phyloP scores from a whole-genome alignment of 2,888 invertebrate species.

The Lasioglossum marginatum region DNA sequence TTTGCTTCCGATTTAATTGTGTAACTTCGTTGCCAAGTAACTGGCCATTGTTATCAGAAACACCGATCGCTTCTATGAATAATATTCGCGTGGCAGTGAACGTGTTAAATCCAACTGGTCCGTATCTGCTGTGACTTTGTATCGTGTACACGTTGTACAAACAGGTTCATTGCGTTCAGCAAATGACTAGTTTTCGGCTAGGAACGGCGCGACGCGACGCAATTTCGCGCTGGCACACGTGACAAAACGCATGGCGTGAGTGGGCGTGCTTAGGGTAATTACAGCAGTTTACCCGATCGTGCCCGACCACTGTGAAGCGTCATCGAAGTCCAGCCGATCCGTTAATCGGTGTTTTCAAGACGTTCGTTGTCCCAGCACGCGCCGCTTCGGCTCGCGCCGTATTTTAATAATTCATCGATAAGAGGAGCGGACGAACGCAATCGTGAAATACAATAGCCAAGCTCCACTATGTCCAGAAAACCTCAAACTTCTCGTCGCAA shows the following conservation, averaged over 20 bases:
- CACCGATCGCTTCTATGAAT: not conserved
- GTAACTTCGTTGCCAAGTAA: not conserved
- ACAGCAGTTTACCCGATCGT: not conserved
- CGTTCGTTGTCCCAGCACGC: not conserved
- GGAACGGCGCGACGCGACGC: not conserved
- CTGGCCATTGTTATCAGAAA: too few relatives aligned
- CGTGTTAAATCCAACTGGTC: not conserved
- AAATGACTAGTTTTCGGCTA: not conserved
- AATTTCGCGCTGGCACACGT: conserved; percentile 6
- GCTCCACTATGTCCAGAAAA: conserved; percentile 37
- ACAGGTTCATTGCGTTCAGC: not conserved
- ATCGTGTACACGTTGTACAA: not conserved
- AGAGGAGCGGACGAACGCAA: conserved; percentile 29
- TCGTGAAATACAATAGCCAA: conserved; percentile 2
- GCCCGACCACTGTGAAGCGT: not conserved
- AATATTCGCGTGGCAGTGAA: not conserved
- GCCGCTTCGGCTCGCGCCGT: not conserved
- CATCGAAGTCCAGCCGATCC: not conserved
- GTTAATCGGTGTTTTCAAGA: conserved; percentile 2
- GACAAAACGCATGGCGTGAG: not conserved
- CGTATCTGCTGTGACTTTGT: not conserved
- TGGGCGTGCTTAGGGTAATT: conserved; percentile 22
- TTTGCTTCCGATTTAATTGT: not conserved
- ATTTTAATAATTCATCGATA: conserved; percentile 52
- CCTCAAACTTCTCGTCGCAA: conserved; percentile 61